Percentiles rank a stretch among this genome's conserved stretches.
Evolutionary conservation across 2,888 invertebrate genomes (phyloP).

Genomic region (Empis livida): DNA sequence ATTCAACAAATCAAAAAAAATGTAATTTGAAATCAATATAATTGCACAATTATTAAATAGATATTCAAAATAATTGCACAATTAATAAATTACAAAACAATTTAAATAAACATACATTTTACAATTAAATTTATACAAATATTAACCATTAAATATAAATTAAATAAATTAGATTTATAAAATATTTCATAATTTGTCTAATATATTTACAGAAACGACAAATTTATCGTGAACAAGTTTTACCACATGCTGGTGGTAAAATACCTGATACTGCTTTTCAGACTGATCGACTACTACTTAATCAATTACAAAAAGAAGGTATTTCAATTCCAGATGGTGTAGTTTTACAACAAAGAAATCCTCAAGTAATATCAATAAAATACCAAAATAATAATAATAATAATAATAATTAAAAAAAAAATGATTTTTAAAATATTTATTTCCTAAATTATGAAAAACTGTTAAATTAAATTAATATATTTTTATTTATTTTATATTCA

Average conservation of each 20-base stretch:
- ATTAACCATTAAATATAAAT: too few species aligned
- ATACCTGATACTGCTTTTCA: constrained; percentile 50
- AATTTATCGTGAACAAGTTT: constrained; percentile 48
- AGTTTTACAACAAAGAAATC: constrained; percentile 38
- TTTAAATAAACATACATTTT: too few species aligned
- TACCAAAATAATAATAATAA: too few species aligned
- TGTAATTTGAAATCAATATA: background rate
- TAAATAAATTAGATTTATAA: too few species aligned
- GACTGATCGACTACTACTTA: constrained; percentile 44
- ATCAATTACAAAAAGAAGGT: constrained; percentile 48
- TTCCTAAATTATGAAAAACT: too few species aligned
- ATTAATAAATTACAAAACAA: too few species aligned
- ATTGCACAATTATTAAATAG: background rate
- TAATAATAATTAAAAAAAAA: too few species aligned
- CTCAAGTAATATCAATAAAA: constrained; percentile 22
- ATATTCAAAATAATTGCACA: too few species aligned
- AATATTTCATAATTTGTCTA: constrained; percentile 7
- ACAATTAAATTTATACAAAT: too few species aligned
- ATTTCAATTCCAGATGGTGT: constrained; percentile 47
- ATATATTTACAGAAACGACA: constrained; percentile 43
- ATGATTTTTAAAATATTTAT: too few species aligned
- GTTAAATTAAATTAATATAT: too few species aligned
- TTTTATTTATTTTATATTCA: background rate
- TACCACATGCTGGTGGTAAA: constrained; percentile 47
- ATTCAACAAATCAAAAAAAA: too few species aligned